Evolutionary conservation across 2,888 invertebrate genomes (phyloP), one percentile per base, ranked within the genome.

Genomic region (Metalampra italica): DNA sequence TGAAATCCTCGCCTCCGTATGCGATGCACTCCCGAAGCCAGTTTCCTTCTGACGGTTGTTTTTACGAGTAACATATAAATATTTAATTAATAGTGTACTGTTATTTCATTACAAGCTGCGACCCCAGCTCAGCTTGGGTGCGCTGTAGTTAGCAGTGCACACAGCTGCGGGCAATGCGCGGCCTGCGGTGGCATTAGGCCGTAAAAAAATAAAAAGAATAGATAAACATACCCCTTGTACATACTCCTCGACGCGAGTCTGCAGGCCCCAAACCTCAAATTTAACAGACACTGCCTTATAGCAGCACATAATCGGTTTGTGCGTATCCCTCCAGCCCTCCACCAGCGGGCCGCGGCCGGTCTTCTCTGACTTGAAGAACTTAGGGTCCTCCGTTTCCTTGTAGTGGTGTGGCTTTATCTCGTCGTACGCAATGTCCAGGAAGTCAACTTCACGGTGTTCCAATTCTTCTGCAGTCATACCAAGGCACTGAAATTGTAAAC

Each of bases 241-340:
- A 77, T 95, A 96, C 50, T 96, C 95, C 79, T 97, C 97, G 0
- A 96, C 96, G 77, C 92, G 93, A 1, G 96, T 96, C 82, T 97
- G 97, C 53, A 97, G 82, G 0, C 97, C 97, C 96, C 97, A 97
- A 4, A 98, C 95, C 82, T 97, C 97, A 78, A 97, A 97, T 53
- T 94, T 94, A 32, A 94, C 95, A 70, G 93, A 91, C 0, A 97
- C 97, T 46, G 95, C 85, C 82, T 98, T 97, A 72, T 98, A 98
- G 52, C 97, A 97, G 82, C 97, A 97, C 97, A 97, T 97, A 44
- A 97, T 93, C 0, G 97, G 97, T 53, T 91, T 89, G 30, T 91
- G 92, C 0, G 87, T 90, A 12, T 93, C 92, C 45, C 93, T 88
- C 97, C 97, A 97, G 3, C 95, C 95, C 75, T 96, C 95, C 14